Evolutionary conservation across 2,888 invertebrate genomes (phyloP).

Genomic region (Calameuta filiformis): DNA sequence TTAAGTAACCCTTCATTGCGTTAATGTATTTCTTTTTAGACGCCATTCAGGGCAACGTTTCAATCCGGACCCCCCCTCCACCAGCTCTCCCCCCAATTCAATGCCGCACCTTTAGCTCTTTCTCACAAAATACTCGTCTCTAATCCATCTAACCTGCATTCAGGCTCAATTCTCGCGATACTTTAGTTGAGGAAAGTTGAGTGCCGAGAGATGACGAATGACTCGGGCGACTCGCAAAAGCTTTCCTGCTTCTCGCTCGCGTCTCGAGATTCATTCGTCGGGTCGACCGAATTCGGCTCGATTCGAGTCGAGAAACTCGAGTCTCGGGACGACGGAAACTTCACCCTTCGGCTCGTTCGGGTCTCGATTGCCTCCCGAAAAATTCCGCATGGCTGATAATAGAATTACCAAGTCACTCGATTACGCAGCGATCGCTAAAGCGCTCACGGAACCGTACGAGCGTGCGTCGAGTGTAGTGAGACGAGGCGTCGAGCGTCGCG

Average conservation of each 20-base stretch:
- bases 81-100: slow-evolving; percentile 34
- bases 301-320: too few species aligned
- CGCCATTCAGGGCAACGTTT: slow-evolving; percentile 56
- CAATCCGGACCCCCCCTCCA: slow-evolving; percentile 49
- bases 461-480: neutral
- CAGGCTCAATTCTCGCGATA: slow-evolving; percentile 18
- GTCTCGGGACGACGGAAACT: neutral
- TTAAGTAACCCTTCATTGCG: slow-evolving; percentile 26
- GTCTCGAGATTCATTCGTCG: too few species aligned
- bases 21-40: slow-evolving; percentile 59
- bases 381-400: slow-evolving; percentile 7
- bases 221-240: neutral
- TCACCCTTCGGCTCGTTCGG: neutral
- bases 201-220: slow-evolving; percentile 23
- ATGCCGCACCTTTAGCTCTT: slow-evolving; percentile 33
- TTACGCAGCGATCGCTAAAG: neutral
- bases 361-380: neutral
- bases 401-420: slow-evolving; percentile 14
- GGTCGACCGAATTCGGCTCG: too few species aligned
- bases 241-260: too few species aligned
- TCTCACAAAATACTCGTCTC: slow-evolving; percentile 43
- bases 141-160: slow-evolving; percentile 55
- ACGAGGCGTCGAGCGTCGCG: too few species aligned
- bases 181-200: slow-evolving; percentile 12
- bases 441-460: neutral